Conservation (phyloP, 2,797 vertebrate genomes). For the Melanotaenia parkinsoni region DNA sequence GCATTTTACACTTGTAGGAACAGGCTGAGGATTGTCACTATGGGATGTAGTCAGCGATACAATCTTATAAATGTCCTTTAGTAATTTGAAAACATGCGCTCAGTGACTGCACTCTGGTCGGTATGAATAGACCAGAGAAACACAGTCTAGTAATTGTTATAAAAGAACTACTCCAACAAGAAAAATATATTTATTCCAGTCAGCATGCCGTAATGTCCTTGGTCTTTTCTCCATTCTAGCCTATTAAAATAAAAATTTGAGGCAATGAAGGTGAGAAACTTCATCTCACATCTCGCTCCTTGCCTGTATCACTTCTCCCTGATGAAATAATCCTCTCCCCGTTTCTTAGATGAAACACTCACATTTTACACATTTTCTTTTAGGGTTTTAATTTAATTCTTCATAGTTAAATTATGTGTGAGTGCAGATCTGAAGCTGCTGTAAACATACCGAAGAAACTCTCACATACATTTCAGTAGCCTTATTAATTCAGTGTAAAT, state of each 20-base stretch:
- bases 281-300: not conserved
- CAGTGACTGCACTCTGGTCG: too few species aligned
- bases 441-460: conserved; percentile 39
- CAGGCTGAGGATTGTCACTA: too few species aligned
- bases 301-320: conserved; percentile 23
- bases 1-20: too few species aligned
- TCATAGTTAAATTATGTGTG: conserved; percentile 47
- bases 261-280: not conserved
- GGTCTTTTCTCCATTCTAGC: not conserved
- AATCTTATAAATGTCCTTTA: too few species aligned
- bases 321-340: conserved; percentile 20
- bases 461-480: conserved; percentile 28
- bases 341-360: conserved; percentile 47
- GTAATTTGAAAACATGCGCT: too few species aligned
- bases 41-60: too few species aligned
- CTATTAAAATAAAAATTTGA: not conserved
- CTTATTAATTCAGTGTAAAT: conserved; percentile 17
- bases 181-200: not conserved
- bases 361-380: conserved; percentile 41
- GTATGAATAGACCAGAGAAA: too few species aligned
- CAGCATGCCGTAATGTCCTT: not conserved
- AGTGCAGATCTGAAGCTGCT: conserved; percentile 44
- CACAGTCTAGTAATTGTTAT: not conserved
- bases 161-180: not conserved
- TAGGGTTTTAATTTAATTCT: conserved; percentile 50